Base-by-base conservation (phyloP, 2,888 invertebrate species). In the Dynastes hyllus region DNA sequence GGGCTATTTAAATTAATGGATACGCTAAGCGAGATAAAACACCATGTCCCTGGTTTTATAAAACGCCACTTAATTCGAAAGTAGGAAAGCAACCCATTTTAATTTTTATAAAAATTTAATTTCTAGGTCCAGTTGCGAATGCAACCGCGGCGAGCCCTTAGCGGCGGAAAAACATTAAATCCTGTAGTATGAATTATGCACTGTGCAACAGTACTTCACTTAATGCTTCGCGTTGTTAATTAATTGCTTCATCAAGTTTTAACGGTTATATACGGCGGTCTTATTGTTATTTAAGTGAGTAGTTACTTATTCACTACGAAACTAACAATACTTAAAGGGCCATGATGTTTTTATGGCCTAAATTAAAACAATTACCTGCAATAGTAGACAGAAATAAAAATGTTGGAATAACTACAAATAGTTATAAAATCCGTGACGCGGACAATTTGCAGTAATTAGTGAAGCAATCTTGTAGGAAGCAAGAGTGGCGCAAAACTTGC, bases 91-190 rank as follows among this genome's bases (percentile, higher is more conserved):
- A 77, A 67, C 77, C 53, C 67, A 55, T 11, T 77, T 67, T 77
- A 67, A 66, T 77, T 77, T 45, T 77, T 77, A 77, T 77, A 77
- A 77, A 77, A 78, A 71, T 78, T 61, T 71, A 40, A 61, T 73
- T 73, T 16, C 58, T 32, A 50, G 58, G 40, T 22, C 22, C 55
- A 8, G 55, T 8, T 73, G 58, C 73, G 58, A 73, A 40, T 58
- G 73, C 70, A 51, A n/a, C 32, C n/a, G 53, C 9, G n/a, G 27
- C 53, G 53, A 58, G 37, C 16, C 58, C 73, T 73, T 73, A 32
- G 58, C 73, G 58, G 40, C 73, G 73, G 37, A 37, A 55, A 58
- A 61, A 73, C 16, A 6, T 40, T 73, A 73, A 73, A 73, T 40
- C 73, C 58, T 22, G 27, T 40, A 58, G 37, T 58, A 37, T 55